These are phyloP conservation scores for Onychostoma macrolepis DNA, from an alignment of 2,113 vertebrate species.

Conservation along the genomic window DNA sequence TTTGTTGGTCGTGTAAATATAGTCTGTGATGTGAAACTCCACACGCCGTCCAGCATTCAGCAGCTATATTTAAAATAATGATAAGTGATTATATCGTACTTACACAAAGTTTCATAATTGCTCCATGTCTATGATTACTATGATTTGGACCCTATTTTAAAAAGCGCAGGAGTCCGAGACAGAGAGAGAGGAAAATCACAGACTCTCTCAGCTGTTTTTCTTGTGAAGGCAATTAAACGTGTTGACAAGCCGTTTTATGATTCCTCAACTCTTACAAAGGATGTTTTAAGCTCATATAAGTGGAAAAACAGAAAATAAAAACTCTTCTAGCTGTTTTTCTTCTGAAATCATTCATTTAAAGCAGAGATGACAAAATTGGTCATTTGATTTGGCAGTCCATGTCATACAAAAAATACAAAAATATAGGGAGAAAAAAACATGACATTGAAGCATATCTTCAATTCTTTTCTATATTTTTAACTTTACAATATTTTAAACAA, in stretches of 20 bases:
- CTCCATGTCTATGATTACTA: constrained; percentile 60
- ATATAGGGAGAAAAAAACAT: no score
- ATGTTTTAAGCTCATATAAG: constrained; percentile 41
- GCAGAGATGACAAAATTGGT: no score
- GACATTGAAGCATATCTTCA: no score
- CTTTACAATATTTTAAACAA: no score
- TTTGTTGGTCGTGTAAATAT: constrained; percentile 54
- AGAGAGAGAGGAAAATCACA: constrained; percentile 34
- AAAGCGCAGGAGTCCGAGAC: constrained; percentile 42
- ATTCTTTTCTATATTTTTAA: no score
- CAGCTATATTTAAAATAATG: constrained; percentile 70
- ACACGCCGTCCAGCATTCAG: constrained; percentile 46
- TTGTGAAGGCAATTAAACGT: constrained; percentile 53
- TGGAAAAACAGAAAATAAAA: constrained; percentile 29
- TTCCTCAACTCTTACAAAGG: constrained; percentile 24
- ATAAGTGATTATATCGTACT: constrained; percentile 69
- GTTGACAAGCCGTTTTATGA: constrained; percentile 52
- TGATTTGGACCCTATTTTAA: constrained; percentile 59
- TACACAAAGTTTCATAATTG: constrained; percentile 54
- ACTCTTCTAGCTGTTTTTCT: constrained; percentile 30
- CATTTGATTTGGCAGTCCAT: no score
- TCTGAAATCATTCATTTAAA: neutral
- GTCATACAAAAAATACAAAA: no score
- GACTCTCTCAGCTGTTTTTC: constrained; percentile 23
- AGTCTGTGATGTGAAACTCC: constrained; percentile 13